phyloP scores from a whole-genome alignment of 2,797 vertebrate species.

The Pantherophis vulpinus region DNA sequence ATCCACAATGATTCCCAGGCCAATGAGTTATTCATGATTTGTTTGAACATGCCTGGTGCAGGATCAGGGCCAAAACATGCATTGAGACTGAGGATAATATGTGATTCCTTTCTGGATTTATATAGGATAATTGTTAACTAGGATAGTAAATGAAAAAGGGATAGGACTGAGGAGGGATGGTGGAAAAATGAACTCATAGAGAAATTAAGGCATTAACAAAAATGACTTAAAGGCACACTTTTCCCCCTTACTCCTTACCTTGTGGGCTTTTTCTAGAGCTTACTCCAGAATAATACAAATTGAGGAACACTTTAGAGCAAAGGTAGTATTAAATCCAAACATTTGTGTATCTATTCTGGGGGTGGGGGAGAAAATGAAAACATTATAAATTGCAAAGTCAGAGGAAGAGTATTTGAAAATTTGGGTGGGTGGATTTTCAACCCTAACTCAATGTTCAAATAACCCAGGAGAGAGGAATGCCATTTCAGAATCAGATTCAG shows the following conservation, averaged over 20 bases:
- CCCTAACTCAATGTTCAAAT: conserved; percentile 2
- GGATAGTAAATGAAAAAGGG: background rate
- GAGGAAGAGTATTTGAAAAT: background rate
- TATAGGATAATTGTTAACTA: background rate
- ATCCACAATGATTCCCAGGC: background rate
- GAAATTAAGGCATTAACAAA: conserved; percentile 63
- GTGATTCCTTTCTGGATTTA: background rate
- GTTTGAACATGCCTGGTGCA: background rate
- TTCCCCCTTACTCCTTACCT: conserved; percentile 38
- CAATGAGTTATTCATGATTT: background rate
- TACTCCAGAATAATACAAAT: conserved; percentile 4
- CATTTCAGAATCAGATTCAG: background rate
- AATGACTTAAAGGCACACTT: conserved; percentile 54
- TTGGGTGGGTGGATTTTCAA: background rate
- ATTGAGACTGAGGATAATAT: background rate
- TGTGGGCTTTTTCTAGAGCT: conserved; percentile 1
- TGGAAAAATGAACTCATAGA: conserved; percentile 13
- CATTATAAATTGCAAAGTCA: background rate
- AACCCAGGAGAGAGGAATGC: background rate
- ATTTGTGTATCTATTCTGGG: background rate
- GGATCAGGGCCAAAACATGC: conserved; percentile 1
- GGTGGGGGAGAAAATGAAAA: background rate
- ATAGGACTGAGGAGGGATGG: background rate
- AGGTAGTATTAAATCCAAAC: background rate
- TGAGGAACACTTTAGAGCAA: conserved; percentile 13